Base-by-base conservation (phyloP, 2,797 vertebrate species). In the Prunella strophiata region DNA sequence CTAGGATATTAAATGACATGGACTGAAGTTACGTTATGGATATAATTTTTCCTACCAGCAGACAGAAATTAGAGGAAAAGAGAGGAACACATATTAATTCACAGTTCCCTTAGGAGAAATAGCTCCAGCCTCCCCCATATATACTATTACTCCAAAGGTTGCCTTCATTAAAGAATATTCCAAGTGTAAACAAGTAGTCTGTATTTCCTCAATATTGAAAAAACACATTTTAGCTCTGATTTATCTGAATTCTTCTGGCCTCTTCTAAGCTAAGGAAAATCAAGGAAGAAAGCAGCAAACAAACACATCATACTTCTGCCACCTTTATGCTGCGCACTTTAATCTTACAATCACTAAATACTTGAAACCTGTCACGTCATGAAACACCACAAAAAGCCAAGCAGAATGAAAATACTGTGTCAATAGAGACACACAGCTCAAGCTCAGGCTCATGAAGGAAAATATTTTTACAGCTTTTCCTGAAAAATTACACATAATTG, bases 141-240 rank as follows among this genome's bases (percentile, higher is more conserved):
- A 75, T 61, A 90, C 47, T 72, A 52, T 70, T 81, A 82, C 57
- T 86, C 89, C 26, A 58, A 81, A 58, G 62, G 42, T 48, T 95
- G 61, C 70, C 89, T 71, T 93, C 79, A 81, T 86, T 91, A 95
- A 88, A 95, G 76, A 80, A 77, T 77, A 91, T 87, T 94, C 70
- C 86, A 80, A 92, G 43, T 52, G 52, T 84, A 96, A 94, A 87
- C 88, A 93, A 93, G 72, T 48, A 92, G 75, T 17, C n/a, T 80
- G 5, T 84, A 82, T 95, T 93, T 91, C 74, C 48, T 86, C 57
- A 67, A 21, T 47, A 85, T 13, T 85, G 54, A 54, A 55, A 91
- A 93, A 91, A 15, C 29, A 62, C 42, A 19, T 73, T 84, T 77
- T 30, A 88, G 42, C 59, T 93, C 90, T 89, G 48, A 26, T 86